Evolutionary conservation across 2,113 vertebrate genomes (phyloP).

Genomic region (Zingel zingel): DNA sequence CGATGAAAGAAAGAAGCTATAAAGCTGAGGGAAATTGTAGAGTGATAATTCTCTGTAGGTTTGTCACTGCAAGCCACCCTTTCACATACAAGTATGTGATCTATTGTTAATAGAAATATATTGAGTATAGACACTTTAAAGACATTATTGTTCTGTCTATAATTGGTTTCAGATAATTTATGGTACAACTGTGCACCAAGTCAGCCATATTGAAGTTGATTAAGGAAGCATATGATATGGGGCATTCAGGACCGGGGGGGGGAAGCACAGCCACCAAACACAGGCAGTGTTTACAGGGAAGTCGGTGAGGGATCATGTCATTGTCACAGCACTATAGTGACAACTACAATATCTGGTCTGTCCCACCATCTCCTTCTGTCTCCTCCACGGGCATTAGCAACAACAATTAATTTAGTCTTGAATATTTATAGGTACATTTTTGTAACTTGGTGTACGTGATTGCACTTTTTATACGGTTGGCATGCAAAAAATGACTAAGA

Average conservation of each 20-base stretch:
- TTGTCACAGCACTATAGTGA: too few species aligned
- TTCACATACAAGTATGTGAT: not conserved
- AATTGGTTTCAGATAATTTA: too few species aligned
- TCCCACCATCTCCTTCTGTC: too few species aligned
- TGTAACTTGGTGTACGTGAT: not conserved
- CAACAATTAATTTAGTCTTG: not conserved
- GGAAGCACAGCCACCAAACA: not conserved
- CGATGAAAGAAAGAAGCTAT: too few species aligned
- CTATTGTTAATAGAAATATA: not conserved
- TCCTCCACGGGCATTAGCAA: too few species aligned
- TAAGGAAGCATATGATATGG: not conserved
- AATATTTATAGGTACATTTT: not conserved
- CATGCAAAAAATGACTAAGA: not conserved
- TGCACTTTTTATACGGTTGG: not conserved
- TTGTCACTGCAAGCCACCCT: not conserved
- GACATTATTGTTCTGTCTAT: not conserved
- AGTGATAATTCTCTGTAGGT: too few species aligned
- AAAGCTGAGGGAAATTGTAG: too few species aligned
- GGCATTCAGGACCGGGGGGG: too few species aligned
- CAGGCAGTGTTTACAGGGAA: not conserved
- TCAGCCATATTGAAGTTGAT: not conserved
- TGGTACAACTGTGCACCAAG: not conserved
- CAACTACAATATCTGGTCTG: too few species aligned
- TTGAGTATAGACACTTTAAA: not conserved
- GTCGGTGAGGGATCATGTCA: too few species aligned